Conservation (phyloP, 2,888 invertebrate species). For the Caenorhabditis sinica region DNA sequence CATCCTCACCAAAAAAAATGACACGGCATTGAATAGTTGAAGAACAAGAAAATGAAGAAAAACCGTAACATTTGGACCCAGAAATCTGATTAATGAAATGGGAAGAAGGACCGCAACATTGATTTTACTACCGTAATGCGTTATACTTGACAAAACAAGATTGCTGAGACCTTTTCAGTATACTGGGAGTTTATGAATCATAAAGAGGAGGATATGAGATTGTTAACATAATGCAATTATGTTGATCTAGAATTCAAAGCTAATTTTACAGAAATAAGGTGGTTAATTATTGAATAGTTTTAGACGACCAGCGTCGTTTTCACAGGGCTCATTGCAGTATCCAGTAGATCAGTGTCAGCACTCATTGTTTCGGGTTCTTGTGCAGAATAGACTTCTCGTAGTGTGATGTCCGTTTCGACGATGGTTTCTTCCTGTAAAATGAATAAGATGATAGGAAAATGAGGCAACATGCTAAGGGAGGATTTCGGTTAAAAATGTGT, state of each 20-base stretch:
- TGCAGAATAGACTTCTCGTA: conserved; percentile 24
- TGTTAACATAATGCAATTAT: background rate
- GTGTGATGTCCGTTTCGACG: background rate
- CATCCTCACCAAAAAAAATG: too few relatives aligned
- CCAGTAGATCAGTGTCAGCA: conserved; percentile 6
- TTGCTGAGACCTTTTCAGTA: background rate
- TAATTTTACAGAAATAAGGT: background rate
- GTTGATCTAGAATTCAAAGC: background rate
- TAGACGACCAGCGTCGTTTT: conserved; percentile 54
- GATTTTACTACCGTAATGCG: background rate
- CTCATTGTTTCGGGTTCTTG: background rate
- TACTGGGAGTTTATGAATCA: background rate
- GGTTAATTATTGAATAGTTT: background rate
- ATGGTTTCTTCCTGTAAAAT: conserved; percentile 30
- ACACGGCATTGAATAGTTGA: too few relatives aligned
- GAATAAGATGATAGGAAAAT: too few relatives aligned
- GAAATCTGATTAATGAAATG: background rate
- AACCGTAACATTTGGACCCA: background rate
- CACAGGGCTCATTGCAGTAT: conserved; percentile 48
- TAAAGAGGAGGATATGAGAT: background rate
- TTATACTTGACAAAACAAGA: background rate
- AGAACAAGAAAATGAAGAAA: background rate
- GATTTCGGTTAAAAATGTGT: too few relatives aligned
- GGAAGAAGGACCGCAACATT: background rate
- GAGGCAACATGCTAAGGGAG: too few relatives aligned